A percentile compares a stretch with the other conserved stretches of the same genome.
These are phyloP conservation scores for Ammodytes dubius DNA, from an alignment of 2,113 vertebrate species.

Conservation along the genomic window DNA sequence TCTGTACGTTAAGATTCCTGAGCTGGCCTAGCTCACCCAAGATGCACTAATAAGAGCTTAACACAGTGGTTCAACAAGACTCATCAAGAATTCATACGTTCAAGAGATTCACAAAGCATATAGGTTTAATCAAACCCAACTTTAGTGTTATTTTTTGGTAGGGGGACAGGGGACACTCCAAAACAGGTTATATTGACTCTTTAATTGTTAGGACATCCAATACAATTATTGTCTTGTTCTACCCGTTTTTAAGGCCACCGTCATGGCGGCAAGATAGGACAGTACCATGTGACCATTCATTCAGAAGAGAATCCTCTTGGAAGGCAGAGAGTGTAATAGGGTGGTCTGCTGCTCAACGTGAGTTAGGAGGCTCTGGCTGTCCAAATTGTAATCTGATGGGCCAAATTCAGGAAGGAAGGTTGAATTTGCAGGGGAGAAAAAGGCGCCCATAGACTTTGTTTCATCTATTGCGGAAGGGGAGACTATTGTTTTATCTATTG, in stretches of 20 bases:
- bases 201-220: slow-evolving; percentile 86
- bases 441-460: slow-evolving; percentile 66
- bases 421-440: slow-evolving; percentile 58
- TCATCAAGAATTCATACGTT: slow-evolving; percentile 63
- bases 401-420: slow-evolving; percentile 66
- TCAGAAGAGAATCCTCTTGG: slow-evolving; percentile 81
- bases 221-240: slow-evolving; percentile 87
- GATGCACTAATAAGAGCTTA: slow-evolving; percentile 56
- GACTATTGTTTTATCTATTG: slow-evolving; percentile 78
- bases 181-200: slow-evolving; percentile 83
- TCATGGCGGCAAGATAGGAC: slow-evolving; percentile 82
- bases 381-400: slow-evolving; percentile 74
- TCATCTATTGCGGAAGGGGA: slow-evolving; percentile 76
- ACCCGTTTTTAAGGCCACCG: slow-evolving; percentile 85
- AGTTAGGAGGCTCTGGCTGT: slow-evolving; percentile 71
- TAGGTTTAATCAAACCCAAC: slow-evolving; percentile 81
- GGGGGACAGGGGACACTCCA: slow-evolving; percentile 71
- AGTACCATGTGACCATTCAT: slow-evolving; percentile 86
- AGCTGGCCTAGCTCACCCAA: slow-evolving; percentile 71
- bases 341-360: slow-evolving; percentile 84
- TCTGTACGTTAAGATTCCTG: slow-evolving; percentile 68
- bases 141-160: slow-evolving; percentile 79
- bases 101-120: slow-evolving; percentile 77
- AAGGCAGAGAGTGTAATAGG: slow-evolving; percentile 87
- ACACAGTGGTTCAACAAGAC: slow-evolving; percentile 77